Base-by-base conservation (phyloP, 2,888 invertebrate genomes). In the Macaria liturata region DNA sequence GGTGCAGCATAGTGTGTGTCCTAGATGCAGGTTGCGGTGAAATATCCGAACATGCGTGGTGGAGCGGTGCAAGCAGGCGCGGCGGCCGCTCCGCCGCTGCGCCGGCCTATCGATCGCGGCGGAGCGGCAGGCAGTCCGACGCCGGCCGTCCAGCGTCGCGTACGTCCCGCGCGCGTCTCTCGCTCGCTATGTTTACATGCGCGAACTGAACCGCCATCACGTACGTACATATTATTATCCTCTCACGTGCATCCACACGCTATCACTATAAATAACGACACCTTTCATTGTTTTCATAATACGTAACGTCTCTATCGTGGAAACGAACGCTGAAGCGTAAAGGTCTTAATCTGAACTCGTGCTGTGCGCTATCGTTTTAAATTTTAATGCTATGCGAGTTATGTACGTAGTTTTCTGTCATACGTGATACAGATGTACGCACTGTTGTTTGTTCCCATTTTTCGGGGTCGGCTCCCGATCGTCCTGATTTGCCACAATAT, bases 101-200 rank as follows among this genome's bases (percentile, higher is more conserved):
- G 42, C 42, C 8, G 42, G 42, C 42, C n/a, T 5, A 20, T 5
- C 42, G 42, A 42, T 5, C 42, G n/a, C 9, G 8, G 4, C 8
- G 8, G 4, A 42, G 8, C 1, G 9, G 8, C 43, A 75, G 74
- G 66, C 75, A 71, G 61, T 69, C 71, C 68, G 67, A 71, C 76
- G 77, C 75, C 34, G 34, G 34, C 34, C 34, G 34, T 7, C 34
- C 5, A 4, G 34, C 34, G 34, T 37, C 74, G 67, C 72, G 72
- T 68, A 60, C 70, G 75, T 20, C 76, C 78, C 73, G 75, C 74
- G 70, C 74, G 70, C 66, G 70, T 68, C 46, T 46, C 30, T 40
- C 58, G 32, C 46, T 20, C 20, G 31, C 45, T 86, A 87, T 91
- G 91, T 91, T 91, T 91, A 91, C 90, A 91, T 90, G 90, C 91